phyloP scores from a whole-genome alignment of 1,140 invertebrate genomes.

The Lutraria rhynchaena region DNA sequence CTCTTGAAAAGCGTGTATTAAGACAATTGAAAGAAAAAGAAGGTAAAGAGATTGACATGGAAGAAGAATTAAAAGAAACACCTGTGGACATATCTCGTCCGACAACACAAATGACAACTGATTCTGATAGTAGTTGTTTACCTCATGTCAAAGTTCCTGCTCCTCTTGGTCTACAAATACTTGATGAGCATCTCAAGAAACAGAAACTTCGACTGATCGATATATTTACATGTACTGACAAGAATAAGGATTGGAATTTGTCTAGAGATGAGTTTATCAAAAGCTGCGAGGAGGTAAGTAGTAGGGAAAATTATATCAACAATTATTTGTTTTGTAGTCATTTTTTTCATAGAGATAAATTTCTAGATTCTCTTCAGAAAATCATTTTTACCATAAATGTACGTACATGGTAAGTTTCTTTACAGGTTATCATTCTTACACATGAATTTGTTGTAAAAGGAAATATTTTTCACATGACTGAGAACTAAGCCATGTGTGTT shows the following conservation, averaged over 20 bases:
- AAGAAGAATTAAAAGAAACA: background rate
- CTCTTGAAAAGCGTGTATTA: conserved; percentile 74
- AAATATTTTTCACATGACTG: no score
- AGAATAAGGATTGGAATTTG: conserved; percentile 79
- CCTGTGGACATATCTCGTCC: conserved; percentile 38
- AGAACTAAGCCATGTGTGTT: no score
- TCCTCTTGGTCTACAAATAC: conserved; percentile 72
- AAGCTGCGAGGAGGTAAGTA: conserved; percentile 72
- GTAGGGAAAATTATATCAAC: background rate
- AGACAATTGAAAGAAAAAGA: conserved; percentile 57
- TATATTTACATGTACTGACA: conserved; percentile 76
- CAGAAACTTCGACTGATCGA: conserved; percentile 78
- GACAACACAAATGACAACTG: conserved; percentile 38
- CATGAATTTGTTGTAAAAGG: no score
- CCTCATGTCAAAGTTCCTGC: conserved; percentile 71
- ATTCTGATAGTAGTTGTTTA: conserved; percentile 52
- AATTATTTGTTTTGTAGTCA: background rate
- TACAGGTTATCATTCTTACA: no score
- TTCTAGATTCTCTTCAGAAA: no score
- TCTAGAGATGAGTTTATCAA: conserved; percentile 76
- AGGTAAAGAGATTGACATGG: conserved; percentile 17
- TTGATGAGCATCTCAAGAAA: conserved; percentile 74
- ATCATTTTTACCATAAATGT: no score
- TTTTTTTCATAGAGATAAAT: conserved; percentile 4
- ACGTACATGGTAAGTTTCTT: no score